These are phyloP conservation scores for Apodemia mormo DNA, from an alignment of 2,888 invertebrate species.

Conservation along the genomic window DNA sequence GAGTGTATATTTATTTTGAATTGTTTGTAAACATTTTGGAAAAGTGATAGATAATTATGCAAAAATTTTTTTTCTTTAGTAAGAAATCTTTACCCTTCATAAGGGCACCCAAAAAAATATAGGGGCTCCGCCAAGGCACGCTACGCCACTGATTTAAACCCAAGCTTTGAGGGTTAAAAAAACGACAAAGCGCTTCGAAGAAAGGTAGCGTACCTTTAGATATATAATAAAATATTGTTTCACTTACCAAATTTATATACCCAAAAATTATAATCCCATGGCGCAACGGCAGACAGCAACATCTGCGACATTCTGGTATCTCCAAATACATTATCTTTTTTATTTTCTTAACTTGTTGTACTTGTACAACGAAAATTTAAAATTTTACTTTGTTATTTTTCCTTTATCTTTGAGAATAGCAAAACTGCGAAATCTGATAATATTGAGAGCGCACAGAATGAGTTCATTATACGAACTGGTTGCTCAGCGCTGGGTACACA, in stretches of 20 bases:
- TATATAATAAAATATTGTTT: constrained; percentile 34
- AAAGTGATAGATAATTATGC: too few relatives aligned
- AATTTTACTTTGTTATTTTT: not conserved
- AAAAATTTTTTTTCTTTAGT: too few relatives aligned
- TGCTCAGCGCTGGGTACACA: constrained; percentile 38
- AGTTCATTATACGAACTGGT: constrained; percentile 17
- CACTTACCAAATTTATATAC: constrained; percentile 47
- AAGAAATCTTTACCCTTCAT: too few relatives aligned
- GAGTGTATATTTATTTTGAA: too few relatives aligned
- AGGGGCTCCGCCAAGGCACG: too few relatives aligned
- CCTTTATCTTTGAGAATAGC: not conserved
- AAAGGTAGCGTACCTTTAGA: too few relatives aligned
- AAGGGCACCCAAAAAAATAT: too few relatives aligned
- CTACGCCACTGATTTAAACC: too few relatives aligned
- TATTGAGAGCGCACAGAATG: not conserved
- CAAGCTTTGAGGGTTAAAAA: too few relatives aligned
- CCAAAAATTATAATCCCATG: constrained; percentile 53
- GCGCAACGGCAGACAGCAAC: constrained; percentile 51
- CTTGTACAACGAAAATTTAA: not conserved
- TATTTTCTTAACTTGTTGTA: not conserved
- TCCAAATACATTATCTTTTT: constrained; percentile 45
- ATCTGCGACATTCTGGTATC: constrained; percentile 53
- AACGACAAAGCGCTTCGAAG: too few relatives aligned
- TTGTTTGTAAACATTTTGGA: too few relatives aligned
- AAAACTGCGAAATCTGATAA: not conserved